phyloP scores from a whole-genome alignment of 2,113 vertebrate genomes.

The Chionodraco myersi region DNA sequence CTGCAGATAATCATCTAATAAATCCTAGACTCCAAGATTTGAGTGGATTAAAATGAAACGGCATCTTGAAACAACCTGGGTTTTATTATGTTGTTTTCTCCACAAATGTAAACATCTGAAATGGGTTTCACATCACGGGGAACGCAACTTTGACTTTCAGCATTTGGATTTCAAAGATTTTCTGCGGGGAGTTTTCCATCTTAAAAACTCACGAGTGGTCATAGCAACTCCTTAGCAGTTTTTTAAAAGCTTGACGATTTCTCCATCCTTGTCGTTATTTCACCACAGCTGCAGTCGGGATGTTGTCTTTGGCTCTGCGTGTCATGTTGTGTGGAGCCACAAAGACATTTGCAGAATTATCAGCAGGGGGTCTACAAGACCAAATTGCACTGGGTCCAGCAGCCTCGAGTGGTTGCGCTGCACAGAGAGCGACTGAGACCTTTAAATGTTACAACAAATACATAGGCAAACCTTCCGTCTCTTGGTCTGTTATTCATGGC shows the following conservation, averaged over 20 bases:
- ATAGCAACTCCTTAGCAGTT: background rate
- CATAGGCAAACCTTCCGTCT: background rate
- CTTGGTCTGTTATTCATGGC: background rate
- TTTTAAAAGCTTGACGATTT: conserved; percentile 29
- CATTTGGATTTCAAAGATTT: conserved; percentile 9
- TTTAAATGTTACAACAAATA: conserved; percentile 16
- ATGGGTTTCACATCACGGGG: conserved; percentile 33
- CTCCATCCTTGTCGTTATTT: conserved; percentile 49
- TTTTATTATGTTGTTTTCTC: conserved; percentile 43
- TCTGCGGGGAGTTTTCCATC: conserved; percentile 14
- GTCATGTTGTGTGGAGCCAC: conserved; percentile 68
- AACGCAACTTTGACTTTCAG: conserved; percentile 29
- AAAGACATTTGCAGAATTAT: conserved; percentile 63
- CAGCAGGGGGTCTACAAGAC: conserved; percentile 43
- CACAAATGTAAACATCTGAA: conserved; percentile 63
- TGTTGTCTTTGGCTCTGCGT: conserved; percentile 63
- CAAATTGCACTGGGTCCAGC: conserved; percentile 2
- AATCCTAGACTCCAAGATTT: conserved; percentile 46
- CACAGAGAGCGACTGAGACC: conserved; percentile 13
- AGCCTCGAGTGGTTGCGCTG: background rate
- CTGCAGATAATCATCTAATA: conserved; percentile 64
- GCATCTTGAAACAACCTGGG: conserved; percentile 42
- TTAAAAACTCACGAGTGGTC: conserved; percentile 12
- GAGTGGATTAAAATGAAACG: conserved; percentile 57
- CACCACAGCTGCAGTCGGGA: conserved; percentile 51